These are phyloP conservation scores for Onychostoma macrolepis DNA, from an alignment of 2,113 vertebrate species.

Conservation along the genomic window DNA sequence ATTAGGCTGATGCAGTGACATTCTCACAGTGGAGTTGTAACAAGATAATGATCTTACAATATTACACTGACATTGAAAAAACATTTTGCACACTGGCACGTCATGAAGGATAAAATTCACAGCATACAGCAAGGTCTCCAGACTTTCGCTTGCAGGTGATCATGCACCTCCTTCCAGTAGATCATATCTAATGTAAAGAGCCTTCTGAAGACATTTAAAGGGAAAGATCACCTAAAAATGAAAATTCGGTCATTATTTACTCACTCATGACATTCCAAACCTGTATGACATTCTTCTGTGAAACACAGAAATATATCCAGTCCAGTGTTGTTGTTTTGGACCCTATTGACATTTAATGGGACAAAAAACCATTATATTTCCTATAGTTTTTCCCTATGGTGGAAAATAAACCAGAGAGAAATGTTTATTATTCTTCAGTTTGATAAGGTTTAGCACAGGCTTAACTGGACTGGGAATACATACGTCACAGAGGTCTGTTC, in stretches of 20 bases:
- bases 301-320: neutral
- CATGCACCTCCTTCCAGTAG: neutral
- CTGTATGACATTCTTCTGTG: neutral
- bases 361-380: neutral
- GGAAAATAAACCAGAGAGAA: neutral
- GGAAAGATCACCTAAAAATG: neutral
- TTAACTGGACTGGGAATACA: neutral
- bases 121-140: constrained; percentile 8
- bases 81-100: constrained; percentile 68
- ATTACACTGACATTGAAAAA: constrained; percentile 62
- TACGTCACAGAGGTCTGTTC: neutral
- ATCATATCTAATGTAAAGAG: too few relatives aligned
- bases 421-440: neutral
- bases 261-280: neutral
- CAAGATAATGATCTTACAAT: constrained; percentile 71
- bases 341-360: neutral
- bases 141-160: constrained; percentile 27
- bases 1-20: constrained; percentile 50
- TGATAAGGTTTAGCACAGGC: neutral
- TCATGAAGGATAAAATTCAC: constrained; percentile 51
- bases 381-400: neutral
- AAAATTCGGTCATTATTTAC: neutral
- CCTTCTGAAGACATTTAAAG: neutral
- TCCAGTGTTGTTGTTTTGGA: neutral
- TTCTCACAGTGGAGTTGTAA: constrained; percentile 70